A percentile compares a stretch with the other conserved stretches of the same genome.
Conservation (phyloP, 2,113 vertebrate species). For the Equus quagga region DNA sequence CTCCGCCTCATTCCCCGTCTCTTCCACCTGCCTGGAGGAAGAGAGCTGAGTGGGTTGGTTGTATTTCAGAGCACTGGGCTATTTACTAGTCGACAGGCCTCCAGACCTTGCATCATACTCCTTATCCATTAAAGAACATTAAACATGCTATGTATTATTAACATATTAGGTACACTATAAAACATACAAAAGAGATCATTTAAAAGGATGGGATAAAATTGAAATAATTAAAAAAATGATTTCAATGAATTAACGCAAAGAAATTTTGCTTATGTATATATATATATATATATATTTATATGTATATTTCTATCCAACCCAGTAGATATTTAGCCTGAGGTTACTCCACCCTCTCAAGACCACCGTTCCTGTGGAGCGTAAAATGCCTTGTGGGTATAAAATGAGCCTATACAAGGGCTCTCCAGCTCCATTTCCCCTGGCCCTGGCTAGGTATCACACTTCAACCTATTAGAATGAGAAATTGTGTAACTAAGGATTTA, state of each 20-base stretch:
- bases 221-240: not conserved
- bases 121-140: not conserved
- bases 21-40: not conserved
- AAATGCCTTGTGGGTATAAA: not conserved
- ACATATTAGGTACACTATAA: not conserved
- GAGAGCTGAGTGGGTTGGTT: not conserved
- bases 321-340: not conserved
- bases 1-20: not conserved
- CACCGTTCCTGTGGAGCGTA: not conserved
- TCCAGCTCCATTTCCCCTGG: not conserved
- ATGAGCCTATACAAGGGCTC: not conserved
- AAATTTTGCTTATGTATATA: not conserved
- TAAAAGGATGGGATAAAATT: not conserved
- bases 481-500: not conserved
- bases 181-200: not conserved
- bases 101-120: not conserved
- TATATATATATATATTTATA: not conserved
- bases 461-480: not conserved
- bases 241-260: slow-evolving; percentile 5
- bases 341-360: not conserved
- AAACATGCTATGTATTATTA: not conserved
- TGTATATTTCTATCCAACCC: not conserved
- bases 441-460: not conserved
- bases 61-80: not conserved
- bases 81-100: not conserved